A percentile compares a stretch with the other conserved stretches of the same genome.
Evolutionary conservation across 1,140 invertebrate genomes (phyloP).

Genomic region (Stenopsyche tienmushanensis): DNA sequence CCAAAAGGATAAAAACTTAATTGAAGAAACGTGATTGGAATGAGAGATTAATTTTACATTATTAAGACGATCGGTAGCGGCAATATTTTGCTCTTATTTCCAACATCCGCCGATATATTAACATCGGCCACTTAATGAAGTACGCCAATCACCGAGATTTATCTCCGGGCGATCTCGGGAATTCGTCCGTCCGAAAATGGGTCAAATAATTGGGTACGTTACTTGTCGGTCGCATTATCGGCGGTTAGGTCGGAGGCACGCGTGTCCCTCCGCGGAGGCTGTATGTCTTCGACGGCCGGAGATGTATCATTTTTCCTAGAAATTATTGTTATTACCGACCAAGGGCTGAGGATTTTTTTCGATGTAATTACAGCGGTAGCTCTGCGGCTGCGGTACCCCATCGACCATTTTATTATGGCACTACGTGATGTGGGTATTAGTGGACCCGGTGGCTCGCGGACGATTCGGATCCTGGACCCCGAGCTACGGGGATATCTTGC

Average conservation of each 20-base stretch:
- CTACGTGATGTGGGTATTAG: slow-evolving; percentile 42
- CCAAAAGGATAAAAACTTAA: too few relatives aligned
- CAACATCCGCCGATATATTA: too few relatives aligned
- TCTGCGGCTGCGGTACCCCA: slow-evolving; percentile 16
- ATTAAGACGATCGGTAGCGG: too few relatives aligned
- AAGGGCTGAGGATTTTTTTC: slow-evolving; percentile 20
- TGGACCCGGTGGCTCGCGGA: slow-evolving; percentile 7
- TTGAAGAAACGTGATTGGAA: too few relatives aligned
- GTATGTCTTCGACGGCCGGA: not conserved
- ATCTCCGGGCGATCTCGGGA: too few relatives aligned
- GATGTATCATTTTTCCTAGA: slow-evolving; percentile 39
- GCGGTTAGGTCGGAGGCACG: slow-evolving; percentile 5
- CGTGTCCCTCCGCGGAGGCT: slow-evolving; percentile 11
- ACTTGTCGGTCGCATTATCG: not conserved
- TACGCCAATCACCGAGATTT: too few relatives aligned
- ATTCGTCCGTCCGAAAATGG: too few relatives aligned
- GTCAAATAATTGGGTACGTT: too few relatives aligned
- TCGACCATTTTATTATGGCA: slow-evolving; percentile 39
- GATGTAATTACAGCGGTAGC: slow-evolving; percentile 36
- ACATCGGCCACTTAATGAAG: too few relatives aligned
- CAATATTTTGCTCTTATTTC: too few relatives aligned
- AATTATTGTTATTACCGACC: slow-evolving; percentile 40
- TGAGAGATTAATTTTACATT: too few relatives aligned
- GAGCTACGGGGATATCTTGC: not conserved
- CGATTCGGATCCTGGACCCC: not conserved